Evolutionary conservation across 2,113 vertebrate genomes (phyloP).

Genomic region (Phylloscopus whistleri): DNA sequence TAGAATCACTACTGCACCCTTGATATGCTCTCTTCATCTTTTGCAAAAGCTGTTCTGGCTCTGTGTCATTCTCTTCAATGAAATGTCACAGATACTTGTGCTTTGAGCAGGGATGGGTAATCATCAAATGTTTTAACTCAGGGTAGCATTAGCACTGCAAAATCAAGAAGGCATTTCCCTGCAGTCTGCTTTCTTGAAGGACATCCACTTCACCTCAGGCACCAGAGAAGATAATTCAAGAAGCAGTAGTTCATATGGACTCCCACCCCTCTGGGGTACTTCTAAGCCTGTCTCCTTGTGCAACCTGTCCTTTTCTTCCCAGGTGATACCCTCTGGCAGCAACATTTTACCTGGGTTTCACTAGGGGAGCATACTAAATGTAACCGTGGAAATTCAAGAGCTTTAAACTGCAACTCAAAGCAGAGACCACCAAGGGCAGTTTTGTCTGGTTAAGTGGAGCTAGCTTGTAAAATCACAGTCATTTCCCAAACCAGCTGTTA

Average conservation of each 20-base stretch:
- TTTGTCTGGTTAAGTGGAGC: background rate
- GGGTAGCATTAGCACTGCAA: background rate
- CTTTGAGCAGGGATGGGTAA: background rate
- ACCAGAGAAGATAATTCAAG: background rate
- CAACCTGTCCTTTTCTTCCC: background rate
- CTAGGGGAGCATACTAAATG: background rate
- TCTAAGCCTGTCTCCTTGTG: background rate
- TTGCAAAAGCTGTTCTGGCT: background rate
- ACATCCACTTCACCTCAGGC: background rate
- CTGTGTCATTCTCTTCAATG: background rate
- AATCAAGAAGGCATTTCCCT: background rate
- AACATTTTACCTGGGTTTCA: background rate
- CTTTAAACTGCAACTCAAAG: background rate
- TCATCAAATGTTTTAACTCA: background rate
- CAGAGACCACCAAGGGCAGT: background rate
- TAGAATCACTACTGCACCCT: background rate
- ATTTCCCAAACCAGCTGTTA: background rate
- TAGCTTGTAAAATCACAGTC: slow-evolving; percentile 20
- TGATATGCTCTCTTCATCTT: background rate
- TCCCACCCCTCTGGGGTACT: background rate
- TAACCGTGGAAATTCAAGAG: background rate
- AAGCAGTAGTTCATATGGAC: background rate
- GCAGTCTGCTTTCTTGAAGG: background rate
- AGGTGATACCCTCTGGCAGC: background rate
- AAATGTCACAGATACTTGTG: background rate